Conservation (phyloP, 2,797 vertebrate genomes). For the Remorina albescens region DNA sequence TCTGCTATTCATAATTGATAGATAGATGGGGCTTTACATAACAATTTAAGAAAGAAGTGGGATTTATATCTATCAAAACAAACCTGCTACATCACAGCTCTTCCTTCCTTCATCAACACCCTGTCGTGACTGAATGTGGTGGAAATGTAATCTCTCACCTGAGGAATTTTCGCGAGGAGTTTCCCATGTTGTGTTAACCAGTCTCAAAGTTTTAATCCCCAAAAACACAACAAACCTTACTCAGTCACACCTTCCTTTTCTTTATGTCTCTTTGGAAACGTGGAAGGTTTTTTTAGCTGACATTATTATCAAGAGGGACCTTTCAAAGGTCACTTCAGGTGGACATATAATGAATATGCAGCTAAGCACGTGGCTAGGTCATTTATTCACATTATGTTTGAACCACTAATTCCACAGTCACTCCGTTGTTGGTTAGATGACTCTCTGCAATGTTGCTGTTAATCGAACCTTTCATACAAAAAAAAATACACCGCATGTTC, state of each 20-base stretch:
- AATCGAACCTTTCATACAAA: too few species aligned
- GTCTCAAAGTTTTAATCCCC: slow-evolving; percentile 48
- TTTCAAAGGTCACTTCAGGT: slow-evolving; percentile 38
- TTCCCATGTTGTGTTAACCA: slow-evolving; percentile 55
- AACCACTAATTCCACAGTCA: not conserved
- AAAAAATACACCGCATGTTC: slow-evolving; percentile 12
- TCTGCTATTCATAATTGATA: not conserved
- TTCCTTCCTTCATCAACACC: slow-evolving; percentile 36
- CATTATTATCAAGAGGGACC: not conserved
- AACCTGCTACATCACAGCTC: slow-evolving; percentile 34
- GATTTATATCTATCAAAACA: slow-evolving; percentile 51
- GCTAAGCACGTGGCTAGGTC: not conserved
- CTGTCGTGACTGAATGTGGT: slow-evolving; percentile 20
- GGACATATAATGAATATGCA: slow-evolving; percentile 16
- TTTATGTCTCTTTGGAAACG: slow-evolving; percentile 22
- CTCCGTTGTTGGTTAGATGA: slow-evolving; percentile 11
- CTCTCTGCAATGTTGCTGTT: not conserved
- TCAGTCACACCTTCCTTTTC: slow-evolving; percentile 31
- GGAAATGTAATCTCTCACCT: slow-evolving; percentile 55
- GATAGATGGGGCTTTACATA: slow-evolving; percentile 16
- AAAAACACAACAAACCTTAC: slow-evolving; percentile 41
- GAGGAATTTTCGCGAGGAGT: slow-evolving; percentile 58
- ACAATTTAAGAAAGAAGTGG: slow-evolving; percentile 21
- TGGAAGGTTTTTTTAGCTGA: slow-evolving; percentile 16
- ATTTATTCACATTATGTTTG: slow-evolving; percentile 1